Evolutionary conservation across 2,888 invertebrate species (phyloP).

Genomic region (Hyles lineata): DNA sequence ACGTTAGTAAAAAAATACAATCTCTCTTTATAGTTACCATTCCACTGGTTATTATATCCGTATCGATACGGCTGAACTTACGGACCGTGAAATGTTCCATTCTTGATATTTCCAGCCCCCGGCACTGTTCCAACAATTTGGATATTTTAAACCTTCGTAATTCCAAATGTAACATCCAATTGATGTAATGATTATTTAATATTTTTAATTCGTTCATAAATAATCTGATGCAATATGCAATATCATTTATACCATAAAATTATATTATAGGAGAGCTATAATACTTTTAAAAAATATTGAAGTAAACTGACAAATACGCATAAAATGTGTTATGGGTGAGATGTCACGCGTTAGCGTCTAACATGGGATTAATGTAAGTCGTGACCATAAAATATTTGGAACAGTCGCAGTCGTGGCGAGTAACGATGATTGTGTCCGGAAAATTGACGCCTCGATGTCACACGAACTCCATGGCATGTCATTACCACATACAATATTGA

Average conservation of each 20-base stretch:
- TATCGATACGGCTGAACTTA: conserved; percentile 80
- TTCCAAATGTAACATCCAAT: background rate
- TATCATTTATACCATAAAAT: too few relatives aligned
- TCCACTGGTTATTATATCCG: conserved; percentile 84
- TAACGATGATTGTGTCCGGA: conserved; percentile 69
- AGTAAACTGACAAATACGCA: background rate
- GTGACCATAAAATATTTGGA: conserved; percentile 44
- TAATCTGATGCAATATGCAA: too few relatives aligned
- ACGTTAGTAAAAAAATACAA: conserved; percentile 84
- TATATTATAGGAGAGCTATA: too few relatives aligned
- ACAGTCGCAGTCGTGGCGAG: conserved; percentile 45
- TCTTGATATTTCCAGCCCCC: conserved; percentile 72
- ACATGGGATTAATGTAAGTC: conserved; percentile 32
- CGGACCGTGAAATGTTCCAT: conserved; percentile 81
- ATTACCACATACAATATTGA: conserved; percentile 60
- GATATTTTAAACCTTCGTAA: conserved; percentile 12
- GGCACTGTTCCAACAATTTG: conserved; percentile 61
- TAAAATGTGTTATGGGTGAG: background rate
- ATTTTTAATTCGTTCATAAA: background rate
- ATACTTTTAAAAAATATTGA: background rate
- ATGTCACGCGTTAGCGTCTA: conserved; percentile 40
- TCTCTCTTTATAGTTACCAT: conserved; percentile 85
- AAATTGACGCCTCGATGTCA: conserved; percentile 54
- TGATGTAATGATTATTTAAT: background rate
- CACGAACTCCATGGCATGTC: conserved; percentile 45